Base-by-base conservation (phyloP, 1,140 invertebrate species). In the Tetragonula clypearis region DNA sequence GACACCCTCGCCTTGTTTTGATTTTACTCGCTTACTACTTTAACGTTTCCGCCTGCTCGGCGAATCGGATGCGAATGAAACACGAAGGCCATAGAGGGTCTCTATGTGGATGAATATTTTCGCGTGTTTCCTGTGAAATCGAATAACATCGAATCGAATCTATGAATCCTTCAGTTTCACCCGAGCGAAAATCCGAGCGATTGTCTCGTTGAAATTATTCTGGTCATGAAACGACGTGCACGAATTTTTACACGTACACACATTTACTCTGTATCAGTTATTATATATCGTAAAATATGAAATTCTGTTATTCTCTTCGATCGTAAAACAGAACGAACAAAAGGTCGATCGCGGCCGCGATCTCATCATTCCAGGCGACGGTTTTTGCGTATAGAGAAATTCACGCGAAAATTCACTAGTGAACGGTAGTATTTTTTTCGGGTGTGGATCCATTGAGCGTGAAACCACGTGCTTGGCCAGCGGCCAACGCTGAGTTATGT, bases 381-480 rank as follows among this genome's bases (percentile, higher is more conserved):
- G 49, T 79, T 84, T 14, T 12, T 35, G 35, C 35, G 3, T 35
- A 4, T 77, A 30, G 53, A 1, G 6, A 49, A 49, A 9, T 15
- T 11, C 11, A 6, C 9, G 68, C 21, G 41, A 30, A 68, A 77
- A 85, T 85, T 68, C 19, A 85, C 81, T 41, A 62, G 41, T 9
- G 23, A n/a, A 53, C 55, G 2, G 15, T 35, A 2, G 26, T 55
- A 65, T 81, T 30, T 56, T 66, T 83, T 90, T 55, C 56, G 66
- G 41, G 55, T n/a, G 83, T 55, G 84, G 84, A 80, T 79, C 86
- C 85, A 90, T 90, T 90, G 88, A 89, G 88, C 86, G 74, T 82
- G 85, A 68, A 87, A 87, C 87, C 92, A 92, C 92, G 90, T 92
- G 92, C 87, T 91, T 92, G 92, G 92, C 91, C 69, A 30, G 23